Evolutionary conservation across 2,113 vertebrate species (phyloP).

Genomic region (Mormoops blainvillei): DNA sequence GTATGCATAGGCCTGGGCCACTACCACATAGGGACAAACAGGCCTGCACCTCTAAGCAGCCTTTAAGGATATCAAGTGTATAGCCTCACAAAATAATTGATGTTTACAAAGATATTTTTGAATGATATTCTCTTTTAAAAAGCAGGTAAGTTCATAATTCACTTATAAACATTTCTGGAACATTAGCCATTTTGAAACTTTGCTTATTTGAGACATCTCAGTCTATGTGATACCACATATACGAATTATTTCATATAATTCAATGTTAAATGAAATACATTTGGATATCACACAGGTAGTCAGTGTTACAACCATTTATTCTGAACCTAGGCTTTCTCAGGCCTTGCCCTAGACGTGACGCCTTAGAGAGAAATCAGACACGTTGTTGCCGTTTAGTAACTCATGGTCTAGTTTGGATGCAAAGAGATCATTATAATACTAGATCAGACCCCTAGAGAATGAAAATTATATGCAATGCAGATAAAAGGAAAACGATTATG

Average conservation of each 20-base stretch:
- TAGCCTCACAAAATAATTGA: neutral
- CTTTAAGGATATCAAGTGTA: neutral
- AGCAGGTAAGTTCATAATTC: slow-evolving; percentile 10
- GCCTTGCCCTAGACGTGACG: neutral
- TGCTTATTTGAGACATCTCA: slow-evolving; percentile 18
- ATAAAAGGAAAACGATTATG: neutral
- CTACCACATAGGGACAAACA: neutral
- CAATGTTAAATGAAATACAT: neutral
- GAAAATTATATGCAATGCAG: neutral
- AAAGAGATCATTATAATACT: slow-evolving; percentile 33
- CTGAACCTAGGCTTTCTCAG: neutral
- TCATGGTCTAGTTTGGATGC: neutral
- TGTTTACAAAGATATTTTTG: neutral
- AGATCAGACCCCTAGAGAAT: neutral
- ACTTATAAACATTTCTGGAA: slow-evolving; percentile 54
- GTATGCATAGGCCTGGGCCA: neutral
- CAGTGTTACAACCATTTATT: neutral
- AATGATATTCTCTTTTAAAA: slow-evolving; percentile 22
- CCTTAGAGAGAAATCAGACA: neutral
- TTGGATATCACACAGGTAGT: neutral
- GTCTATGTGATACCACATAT: neutral
- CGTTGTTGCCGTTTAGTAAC: neutral
- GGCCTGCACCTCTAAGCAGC: neutral
- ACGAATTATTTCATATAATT: neutral
- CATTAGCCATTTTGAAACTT: slow-evolving; percentile 41